A percentile compares a stretch with the other conserved stretches of the same genome.
Conservation (phyloP, 2,797 vertebrate species). For the Cryptoprocta ferox region DNA sequence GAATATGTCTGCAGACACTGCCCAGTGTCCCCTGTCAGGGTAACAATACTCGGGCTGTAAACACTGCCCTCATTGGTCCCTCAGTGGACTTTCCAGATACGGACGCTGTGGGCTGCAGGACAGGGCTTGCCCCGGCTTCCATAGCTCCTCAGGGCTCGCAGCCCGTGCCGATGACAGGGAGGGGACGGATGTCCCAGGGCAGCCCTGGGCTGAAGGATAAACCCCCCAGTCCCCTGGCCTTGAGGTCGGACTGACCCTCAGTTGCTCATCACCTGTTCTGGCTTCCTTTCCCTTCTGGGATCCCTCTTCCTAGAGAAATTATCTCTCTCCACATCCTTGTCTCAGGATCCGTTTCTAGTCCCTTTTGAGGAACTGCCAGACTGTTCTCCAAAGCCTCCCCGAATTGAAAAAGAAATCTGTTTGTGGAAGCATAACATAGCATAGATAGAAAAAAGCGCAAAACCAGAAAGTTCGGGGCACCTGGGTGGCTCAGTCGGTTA, state of each 20-base stretch:
- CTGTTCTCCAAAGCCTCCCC: background rate
- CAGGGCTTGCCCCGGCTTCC: background rate
- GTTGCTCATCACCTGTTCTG: background rate
- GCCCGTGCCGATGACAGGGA: background rate
- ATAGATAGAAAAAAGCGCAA: background rate
- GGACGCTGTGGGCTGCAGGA: background rate
- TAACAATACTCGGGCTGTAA: background rate
- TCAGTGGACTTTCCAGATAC: background rate
- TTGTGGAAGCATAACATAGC: background rate
- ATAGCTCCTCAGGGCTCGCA: background rate
- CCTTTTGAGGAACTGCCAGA: background rate
- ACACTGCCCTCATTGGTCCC: background rate
- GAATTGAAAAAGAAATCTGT: background rate
- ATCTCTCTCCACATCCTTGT: background rate
- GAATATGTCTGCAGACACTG: background rate
- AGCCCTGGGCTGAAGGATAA: too few relatives aligned
- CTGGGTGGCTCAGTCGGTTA: too few relatives aligned
- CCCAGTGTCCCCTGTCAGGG: background rate
- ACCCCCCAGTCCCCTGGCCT: accelerated
- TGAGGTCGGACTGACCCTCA: too few relatives aligned
- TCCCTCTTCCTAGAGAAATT: background rate
- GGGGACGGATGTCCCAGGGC: background rate
- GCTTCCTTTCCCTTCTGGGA: background rate
- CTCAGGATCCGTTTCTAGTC: background rate
- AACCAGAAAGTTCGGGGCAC: background rate